These are phyloP conservation scores for Ardeotis arabs DNA, from an alignment of 2,113 vertebrate species.

Conservation along the genomic window DNA sequence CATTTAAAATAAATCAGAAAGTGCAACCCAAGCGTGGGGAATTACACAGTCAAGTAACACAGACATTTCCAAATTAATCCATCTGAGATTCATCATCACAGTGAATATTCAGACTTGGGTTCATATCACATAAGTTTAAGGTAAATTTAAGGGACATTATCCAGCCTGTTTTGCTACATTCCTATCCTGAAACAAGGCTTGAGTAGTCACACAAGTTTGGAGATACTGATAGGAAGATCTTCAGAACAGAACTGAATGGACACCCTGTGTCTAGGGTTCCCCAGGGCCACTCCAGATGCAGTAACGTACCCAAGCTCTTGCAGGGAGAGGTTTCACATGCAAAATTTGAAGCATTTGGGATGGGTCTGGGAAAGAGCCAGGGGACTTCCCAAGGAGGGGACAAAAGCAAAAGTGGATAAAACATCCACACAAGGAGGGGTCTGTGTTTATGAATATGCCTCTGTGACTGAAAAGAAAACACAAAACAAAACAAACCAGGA, in stretches of 20 bases:
- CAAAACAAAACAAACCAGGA: not conserved
- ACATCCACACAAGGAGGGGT: not conserved
- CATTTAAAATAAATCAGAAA: not conserved
- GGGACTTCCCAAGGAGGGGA: not conserved
- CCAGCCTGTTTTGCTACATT: not conserved
- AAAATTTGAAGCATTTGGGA: not conserved
- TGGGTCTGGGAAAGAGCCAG: not conserved
- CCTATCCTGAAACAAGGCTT: not conserved
- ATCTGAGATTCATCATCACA: not conserved
- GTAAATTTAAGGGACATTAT: not conserved
- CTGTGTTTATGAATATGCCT: not conserved
- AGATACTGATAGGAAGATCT: not conserved
- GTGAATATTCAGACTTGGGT: not conserved
- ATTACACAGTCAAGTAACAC: accelerated
- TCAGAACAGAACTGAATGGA: not conserved
- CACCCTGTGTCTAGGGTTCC: not conserved
- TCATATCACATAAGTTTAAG: not conserved
- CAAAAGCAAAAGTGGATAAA: not conserved
- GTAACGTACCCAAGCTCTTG: not conserved
- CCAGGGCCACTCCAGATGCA: not conserved
- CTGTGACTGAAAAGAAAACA: not conserved
- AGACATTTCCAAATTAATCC: not conserved
- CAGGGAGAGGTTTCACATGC: not conserved
- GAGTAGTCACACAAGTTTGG: not conserved
- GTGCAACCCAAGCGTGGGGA: not conserved